Evolutionary conservation across 2,888 invertebrate genomes (phyloP), one percentile per base, ranked within the genome.

Genomic region (Hybos culiciformis): DNA sequence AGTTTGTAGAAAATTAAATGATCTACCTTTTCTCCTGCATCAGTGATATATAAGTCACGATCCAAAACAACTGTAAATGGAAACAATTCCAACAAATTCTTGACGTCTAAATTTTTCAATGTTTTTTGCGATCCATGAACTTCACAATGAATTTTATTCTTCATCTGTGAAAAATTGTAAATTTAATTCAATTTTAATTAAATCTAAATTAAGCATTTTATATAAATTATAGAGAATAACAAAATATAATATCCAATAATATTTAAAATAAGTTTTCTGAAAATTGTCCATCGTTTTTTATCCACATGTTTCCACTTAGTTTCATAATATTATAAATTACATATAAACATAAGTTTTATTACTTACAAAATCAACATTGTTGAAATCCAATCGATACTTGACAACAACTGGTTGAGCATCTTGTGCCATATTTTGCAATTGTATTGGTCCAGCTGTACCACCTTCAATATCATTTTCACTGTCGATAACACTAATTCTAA

Each of bases 11-110:
- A n/a, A n/a, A n/a, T n/a, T n/a, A n/a, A n/a, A n/a, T 31, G 5
- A 15, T 20, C 33, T 53, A 72, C 72, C 63, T 83, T 85, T 46
- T 80, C 81, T 1, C 93, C 93, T 17, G 80, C 81, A 49, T 79
- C 79, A 2, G 80, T 66, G 38, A 92, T 80, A 47, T 70, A 71
- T 79, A 93, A 79, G 14, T 77, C 71, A 33, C 75, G 73, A 58
- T 85, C 80, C 47, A 92, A 75, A 42, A 90, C 70, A 12, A 92
- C 73, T 11, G 83, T 86, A 59, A 92, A 93, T 0, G 92, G 92
- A 61, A 93, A 93, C 39, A 93, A 69, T 56, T 83, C 77, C 15
- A 90, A 69, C 19, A 87, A 73, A 29, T 86, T 67, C 19, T 74
- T 73, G 40, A 80, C 76, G 1, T 82, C 77, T n/a, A 86, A 77